A percentile compares a stretch with the other conserved stretches of the same genome.
Evolutionary conservation across 2,888 invertebrate genomes (phyloP).

Genomic region (Koerneria pararmatus): DNA sequence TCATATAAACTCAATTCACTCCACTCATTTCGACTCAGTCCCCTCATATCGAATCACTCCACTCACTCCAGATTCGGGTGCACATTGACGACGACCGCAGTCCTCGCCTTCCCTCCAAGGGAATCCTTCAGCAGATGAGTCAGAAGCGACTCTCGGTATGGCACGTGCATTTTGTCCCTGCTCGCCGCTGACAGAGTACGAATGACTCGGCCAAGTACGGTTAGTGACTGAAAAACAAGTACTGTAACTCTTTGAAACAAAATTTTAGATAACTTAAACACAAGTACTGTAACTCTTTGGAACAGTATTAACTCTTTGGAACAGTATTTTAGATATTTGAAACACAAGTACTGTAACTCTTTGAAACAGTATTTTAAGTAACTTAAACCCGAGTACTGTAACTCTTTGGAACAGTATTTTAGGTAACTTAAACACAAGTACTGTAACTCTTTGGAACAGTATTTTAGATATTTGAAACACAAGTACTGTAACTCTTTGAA

Average conservation of each 20-base stretch:
- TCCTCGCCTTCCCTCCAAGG: constrained; percentile 63
- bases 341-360: neutral
- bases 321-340: neutral
- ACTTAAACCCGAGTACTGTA: no score
- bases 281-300: no score
- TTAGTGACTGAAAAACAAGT: constrained; percentile 59
- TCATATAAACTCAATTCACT: neutral
- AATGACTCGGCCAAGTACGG: constrained; percentile 62
- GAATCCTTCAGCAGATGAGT: constrained; percentile 63
- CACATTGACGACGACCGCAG: constrained; percentile 62
- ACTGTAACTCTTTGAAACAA: no score
- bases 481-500: neutral
- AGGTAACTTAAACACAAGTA: neutral
- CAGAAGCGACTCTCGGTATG: constrained; percentile 62
- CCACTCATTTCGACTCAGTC: neutral
- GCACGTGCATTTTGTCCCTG: constrained; percentile 57
- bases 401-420: neutral
- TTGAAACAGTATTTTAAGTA: no score
- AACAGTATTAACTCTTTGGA: neutral
- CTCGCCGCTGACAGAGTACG: constrained; percentile 62
- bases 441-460: no score
- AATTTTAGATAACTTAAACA: no score
- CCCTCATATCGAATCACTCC: neutral
- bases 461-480: no score
- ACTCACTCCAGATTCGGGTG: constrained; percentile 61